Base-by-base conservation (phyloP, 2,113 vertebrate species). In the Sphaerodactylus townsendi region DNA sequence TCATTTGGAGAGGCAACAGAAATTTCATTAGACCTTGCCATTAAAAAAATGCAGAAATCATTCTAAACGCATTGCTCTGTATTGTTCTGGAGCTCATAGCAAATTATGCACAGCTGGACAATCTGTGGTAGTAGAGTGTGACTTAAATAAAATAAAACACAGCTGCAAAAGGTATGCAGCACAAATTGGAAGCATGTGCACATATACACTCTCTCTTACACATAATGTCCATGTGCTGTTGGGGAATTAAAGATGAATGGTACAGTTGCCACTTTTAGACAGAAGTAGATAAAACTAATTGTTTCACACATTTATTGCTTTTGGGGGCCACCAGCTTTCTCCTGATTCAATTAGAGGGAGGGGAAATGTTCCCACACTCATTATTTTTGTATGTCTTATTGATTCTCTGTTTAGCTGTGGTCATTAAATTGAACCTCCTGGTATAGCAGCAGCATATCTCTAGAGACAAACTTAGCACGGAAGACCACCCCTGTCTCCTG, bases 41-140 rank as follows among this genome's bases (percentile, higher is more conserved):
- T 44, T 41, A 30, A 23, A 77, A 5, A 37, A 41, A 4, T 56
- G 13, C 65, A 44, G 50, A 82, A 71, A 78, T 23, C 3, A 23
- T 33, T 56, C 37, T 41, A 37, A 37, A 50, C n/a, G 37, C 44
- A 84, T 30, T 73, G 64, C 68, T 59, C 28, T 81, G 53, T 59
- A n/a, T 73, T 46, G 28, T 73, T 23, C 41, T 5, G 62, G 30
- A 62, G 10, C 62, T 68, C 35, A 10, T 68, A 23, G 53, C 50
- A 62, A 82, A 82, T 73, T 30, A 73, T 73, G 71, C 30, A 82
- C 56, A 74, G 80, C 53, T 72, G 39, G 80, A 79, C 39, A 62
- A 73, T 50, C 30, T 72, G 53, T n/a, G 41, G 39, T 21, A 21
- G 13, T 44, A 44, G 39, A 14, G 46, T 64, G 53, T n/a, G 70